phyloP scores from a whole-genome alignment of 2,113 vertebrate species.

The Meriones unguiculatus region DNA sequence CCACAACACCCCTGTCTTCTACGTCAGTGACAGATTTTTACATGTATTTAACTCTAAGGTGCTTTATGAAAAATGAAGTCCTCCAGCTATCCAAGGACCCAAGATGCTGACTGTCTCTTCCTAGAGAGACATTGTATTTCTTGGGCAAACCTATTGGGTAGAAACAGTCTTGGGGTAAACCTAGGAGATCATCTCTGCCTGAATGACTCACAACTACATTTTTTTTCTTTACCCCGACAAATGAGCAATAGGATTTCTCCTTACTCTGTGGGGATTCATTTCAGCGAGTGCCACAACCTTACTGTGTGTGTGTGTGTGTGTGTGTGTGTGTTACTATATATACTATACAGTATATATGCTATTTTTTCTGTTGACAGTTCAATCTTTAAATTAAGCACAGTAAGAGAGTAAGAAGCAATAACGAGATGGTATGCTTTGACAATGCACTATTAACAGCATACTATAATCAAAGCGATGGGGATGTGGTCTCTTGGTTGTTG shows the following conservation, averaged over 20 bases:
- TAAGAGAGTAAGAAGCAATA: not conserved
- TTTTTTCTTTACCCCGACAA: not conserved
- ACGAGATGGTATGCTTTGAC: not conserved
- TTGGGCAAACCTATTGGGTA: not conserved
- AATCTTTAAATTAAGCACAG: not conserved
- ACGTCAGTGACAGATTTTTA: not conserved
- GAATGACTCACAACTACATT: not conserved
- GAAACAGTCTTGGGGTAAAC: not conserved
- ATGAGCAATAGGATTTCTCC: not conserved
- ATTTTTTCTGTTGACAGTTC: not conserved
- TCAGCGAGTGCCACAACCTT: not conserved
- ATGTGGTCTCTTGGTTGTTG: not conserved
- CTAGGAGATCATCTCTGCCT: not conserved
- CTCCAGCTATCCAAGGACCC: not conserved
- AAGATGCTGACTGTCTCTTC: not conserved
- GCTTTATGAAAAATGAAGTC: not conserved
- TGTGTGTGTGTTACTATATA: not conserved
- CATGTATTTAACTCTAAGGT: not conserved
- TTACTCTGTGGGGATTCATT: not conserved
- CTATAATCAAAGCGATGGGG: not conserved
- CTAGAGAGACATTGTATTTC: not conserved
- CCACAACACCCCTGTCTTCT: not conserved
- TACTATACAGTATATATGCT: not conserved
- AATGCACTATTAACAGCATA: not conserved
- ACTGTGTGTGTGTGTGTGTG: not conserved